Base-by-base conservation (phyloP, 2,797 vertebrate species). In the Brotogeris chrysoptera region DNA sequence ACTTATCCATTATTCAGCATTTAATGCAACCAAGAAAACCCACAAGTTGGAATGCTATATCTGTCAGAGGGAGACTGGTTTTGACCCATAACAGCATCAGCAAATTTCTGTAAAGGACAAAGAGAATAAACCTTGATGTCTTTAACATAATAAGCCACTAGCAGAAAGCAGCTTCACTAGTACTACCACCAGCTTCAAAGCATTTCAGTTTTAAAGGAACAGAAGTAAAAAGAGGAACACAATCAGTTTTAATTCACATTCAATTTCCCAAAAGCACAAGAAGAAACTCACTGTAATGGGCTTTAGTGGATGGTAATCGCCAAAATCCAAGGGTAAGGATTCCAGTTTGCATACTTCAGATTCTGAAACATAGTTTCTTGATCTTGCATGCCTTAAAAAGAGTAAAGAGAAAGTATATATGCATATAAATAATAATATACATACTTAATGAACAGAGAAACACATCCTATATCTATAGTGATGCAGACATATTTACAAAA, bases 271-370 rank as follows among this genome's bases (percentile, higher is more conserved):
- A 50, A 88, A 64, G 20, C 25, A 47, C 7, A 43, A 32, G 41
- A 57, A 14, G 13, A 83, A 73, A 94, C 98, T 96, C 96, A 99
- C 99, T 76, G 98, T 99, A 92, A 99, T 99, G 80, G 98, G 98
- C 93, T 99, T 99, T 71, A 99, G 98, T 0, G 99, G 99, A 86
- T 99, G 99, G 88, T 99, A 99, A 88, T 99, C 99, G 0, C 98
- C 99, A 92, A 98, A 98, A 65, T 99, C 99, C 43, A 99, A 91
- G 2, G 96, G 95, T 16, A 97, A 44, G 1, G 88, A 92, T 76
- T 99, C 99, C 88, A 98, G 86, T 5, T 96, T 97, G 95, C 97
- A 97, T 46, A 90, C 78, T 36, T 98, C 98, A 60, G 98, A 95
- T 96, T 99, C 99, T 1, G 97, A 96, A 28, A 96, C 98, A 97